Evolutionary conservation across 2,888 invertebrate genomes (phyloP).

Genomic region (Pachydiplax longipennis): DNA sequence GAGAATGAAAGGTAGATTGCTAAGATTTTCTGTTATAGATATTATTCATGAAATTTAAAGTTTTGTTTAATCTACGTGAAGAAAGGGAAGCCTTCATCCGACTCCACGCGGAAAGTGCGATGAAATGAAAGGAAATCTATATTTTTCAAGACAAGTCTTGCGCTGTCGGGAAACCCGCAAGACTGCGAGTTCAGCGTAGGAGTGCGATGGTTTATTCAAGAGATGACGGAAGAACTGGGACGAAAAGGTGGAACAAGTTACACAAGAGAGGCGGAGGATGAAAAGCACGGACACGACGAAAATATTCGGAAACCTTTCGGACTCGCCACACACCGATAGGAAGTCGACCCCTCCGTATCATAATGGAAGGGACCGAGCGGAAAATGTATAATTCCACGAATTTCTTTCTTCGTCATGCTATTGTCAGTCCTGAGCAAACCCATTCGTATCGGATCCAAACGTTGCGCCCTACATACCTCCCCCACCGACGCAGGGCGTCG

Average conservation of each 20-base stretch:
- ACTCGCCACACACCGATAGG: not conserved
- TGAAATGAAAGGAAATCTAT: too few species aligned
- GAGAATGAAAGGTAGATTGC: too few species aligned
- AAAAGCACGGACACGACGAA: not conserved
- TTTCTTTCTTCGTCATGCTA: not conserved
- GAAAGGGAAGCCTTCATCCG: too few species aligned
- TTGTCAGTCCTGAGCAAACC: not conserved
- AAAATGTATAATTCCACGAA: not conserved
- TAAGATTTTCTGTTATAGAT: too few species aligned
- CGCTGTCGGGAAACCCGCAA: not conserved
- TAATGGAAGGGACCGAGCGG: not conserved
- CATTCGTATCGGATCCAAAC: not conserved
- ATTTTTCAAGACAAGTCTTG: not conserved
- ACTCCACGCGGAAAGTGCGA: too few species aligned
- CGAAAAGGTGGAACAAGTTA: not conserved
- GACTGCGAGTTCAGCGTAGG: not conserved
- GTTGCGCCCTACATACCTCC: not conserved
- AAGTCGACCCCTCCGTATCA: not conserved
- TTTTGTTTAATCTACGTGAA: too few species aligned
- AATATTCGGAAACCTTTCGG: not conserved
- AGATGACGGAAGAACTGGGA: not conserved
- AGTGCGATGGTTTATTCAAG: not conserved
- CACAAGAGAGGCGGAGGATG: not conserved
- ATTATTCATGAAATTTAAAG: too few species aligned
- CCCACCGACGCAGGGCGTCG: conserved; percentile 8